These are phyloP conservation scores for Siniperca knerii DNA, from an alignment of 2,113 vertebrate species.

Conservation along the genomic window DNA sequence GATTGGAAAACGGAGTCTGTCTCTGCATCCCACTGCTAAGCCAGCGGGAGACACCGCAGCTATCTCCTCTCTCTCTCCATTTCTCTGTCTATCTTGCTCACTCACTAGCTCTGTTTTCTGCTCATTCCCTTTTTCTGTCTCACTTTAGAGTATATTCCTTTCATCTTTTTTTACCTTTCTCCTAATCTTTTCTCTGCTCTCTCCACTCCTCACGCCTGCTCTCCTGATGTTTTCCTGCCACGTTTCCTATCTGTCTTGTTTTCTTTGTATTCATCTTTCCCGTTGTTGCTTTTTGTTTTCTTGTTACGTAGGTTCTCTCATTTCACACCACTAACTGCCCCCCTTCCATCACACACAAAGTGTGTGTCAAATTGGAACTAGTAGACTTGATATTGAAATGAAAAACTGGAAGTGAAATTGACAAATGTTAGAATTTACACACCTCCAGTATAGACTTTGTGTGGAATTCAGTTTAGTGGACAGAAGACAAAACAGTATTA, in stretches of 20 bases:
- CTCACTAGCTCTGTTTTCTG: constrained; percentile 13
- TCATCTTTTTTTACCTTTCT: constrained; percentile 27
- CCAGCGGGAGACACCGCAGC: constrained; percentile 65
- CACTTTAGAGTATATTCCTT: constrained; percentile 13
- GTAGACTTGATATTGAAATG: constrained; percentile 49
- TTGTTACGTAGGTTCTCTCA: constrained; percentile 7
- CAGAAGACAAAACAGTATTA: background rate
- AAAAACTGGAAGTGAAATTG: constrained; percentile 42
- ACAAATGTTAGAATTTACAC: constrained; percentile 49
- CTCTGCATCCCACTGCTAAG: constrained; percentile 69
- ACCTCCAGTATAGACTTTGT: background rate
- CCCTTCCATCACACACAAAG: constrained; percentile 28
- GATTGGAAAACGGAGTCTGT: constrained; percentile 76
- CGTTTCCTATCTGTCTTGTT: constrained; percentile 53
- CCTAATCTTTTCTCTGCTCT: constrained; percentile 29
- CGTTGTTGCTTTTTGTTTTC: constrained; percentile 47
- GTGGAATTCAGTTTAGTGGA: constrained; percentile 10
- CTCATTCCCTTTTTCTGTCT: constrained; percentile 36
- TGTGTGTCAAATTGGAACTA: constrained; percentile 45
- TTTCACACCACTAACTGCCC: constrained; percentile 34
- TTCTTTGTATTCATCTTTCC: constrained; percentile 35
- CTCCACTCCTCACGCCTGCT: background rate
- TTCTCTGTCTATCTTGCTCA: constrained; percentile 17
- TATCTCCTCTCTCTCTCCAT: constrained; percentile 61
- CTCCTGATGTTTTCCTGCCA: constrained; percentile 32